Base-by-base conservation (phyloP, 1,140 invertebrate genomes). In the Dufourea novaeangliae region DNA sequence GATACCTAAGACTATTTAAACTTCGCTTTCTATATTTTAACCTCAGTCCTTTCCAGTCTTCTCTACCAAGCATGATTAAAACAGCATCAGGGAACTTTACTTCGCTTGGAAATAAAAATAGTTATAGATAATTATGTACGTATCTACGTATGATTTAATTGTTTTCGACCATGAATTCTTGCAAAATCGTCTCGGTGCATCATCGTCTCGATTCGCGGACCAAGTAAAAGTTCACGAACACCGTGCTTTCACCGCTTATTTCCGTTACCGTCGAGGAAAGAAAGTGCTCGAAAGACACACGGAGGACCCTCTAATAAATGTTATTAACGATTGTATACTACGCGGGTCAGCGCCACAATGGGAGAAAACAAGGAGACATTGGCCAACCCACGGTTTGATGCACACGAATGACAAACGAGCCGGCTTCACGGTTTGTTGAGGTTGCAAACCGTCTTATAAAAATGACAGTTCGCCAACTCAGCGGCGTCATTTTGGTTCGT, bases 181-280 rank as follows among this genome's bases (percentile, higher is more conserved):
- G 41, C 25, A 29, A 12, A 14, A n/a, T n/a, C n/a, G n/a, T n/a
- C n/a, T 3, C 11, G 12, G 14, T 11, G 29, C 17, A 67, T 14
- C 29, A 50, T n/a, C 8, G 34, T 27, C 25, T 37, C 22, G 12
- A 69, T 44, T n/a, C 25, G 11, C 34, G 41, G 54, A 56, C 64
- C 34, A 68, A 78, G 82, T 81, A 88, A 87, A 87, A 88, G 78
- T 85, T 73, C 27, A 37, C 41, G 14, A 37, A 34, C 52, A 20
- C 17, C 11, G 17, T 46, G 74, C 85, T 90, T 90, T 90, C 88
- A 85, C 87, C 86, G 46, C 63, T 89, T 86, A 88, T 90, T 89
- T 89, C 86, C 87, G 79, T 84, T 84, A 88, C 78, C 73, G 14
- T 57, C 29, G 11, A 22, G 14, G 50, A 46, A 79, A 63, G 76